Conservation (phyloP, 2,888 invertebrate species). For the Calephelis perditalis region DNA sequence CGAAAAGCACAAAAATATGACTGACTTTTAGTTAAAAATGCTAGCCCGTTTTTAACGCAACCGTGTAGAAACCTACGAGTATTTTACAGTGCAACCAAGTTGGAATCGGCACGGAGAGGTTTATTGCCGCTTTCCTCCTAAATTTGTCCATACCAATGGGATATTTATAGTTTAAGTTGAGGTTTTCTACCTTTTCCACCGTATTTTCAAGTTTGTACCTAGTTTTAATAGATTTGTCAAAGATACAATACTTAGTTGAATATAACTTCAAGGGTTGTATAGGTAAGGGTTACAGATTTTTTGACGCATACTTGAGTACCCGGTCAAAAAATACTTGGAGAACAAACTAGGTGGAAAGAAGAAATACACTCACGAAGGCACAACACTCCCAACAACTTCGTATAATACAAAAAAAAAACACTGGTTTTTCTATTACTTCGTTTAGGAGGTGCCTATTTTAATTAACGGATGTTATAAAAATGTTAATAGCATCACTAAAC, state of each 20-base stretch:
- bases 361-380: slow-evolving; percentile 14
- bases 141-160: not conserved
- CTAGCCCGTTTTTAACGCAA: slow-evolving; percentile 15
- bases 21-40: slow-evolving; percentile 5
- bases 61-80: slow-evolving; percentile 14
- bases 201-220: too few species aligned
- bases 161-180: too few species aligned
- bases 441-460: not conserved
- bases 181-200: too few species aligned
- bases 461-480: not conserved
- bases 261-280: too few species aligned
- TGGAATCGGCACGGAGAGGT: slow-evolving; percentile 6
- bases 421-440: slow-evolving; percentile 1
- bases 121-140: not conserved
- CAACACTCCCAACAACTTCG: slow-evolving; percentile 16
- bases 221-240: too few species aligned
- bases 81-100: slow-evolving; percentile 16
- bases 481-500: too few species aligned
- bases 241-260: too few species aligned
- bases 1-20: slow-evolving; percentile 7
- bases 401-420: slow-evolving; percentile 7
- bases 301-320: too few species aligned
- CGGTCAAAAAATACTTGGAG: too few species aligned
- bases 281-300: too few species aligned
- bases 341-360: too few species aligned